Evolutionary conservation across 1,140 invertebrate genomes (phyloP), one percentile per base, ranked within the genome.

Genomic region (Coptotermes formosanus): DNA sequence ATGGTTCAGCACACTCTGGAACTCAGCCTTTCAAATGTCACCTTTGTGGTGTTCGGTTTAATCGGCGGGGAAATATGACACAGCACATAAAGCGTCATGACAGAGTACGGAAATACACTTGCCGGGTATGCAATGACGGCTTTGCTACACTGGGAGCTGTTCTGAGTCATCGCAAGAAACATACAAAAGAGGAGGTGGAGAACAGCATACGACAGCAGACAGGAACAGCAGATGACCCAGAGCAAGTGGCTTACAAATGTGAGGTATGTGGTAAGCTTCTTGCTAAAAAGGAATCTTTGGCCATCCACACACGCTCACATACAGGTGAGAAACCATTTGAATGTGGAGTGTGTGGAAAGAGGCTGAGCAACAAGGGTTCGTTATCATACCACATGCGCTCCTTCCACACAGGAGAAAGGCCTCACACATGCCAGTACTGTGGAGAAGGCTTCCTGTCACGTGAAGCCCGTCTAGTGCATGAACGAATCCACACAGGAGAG

Each of bases 401-500:
- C 6, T 86, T 92, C 59, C 93, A 94, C 89, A 92, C 92, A 23
- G 92, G 91, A 48, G 92, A 93, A 85, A 92, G 91, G 81, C 90
- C 92, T 8, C 91, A 92, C 85, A 89, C 91, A 59, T 94, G 93
- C 89, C 90, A 91, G 48, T 90, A 92, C 82, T 95, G 93, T 84
- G 92, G 91, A 23, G 91, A 92, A 86, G 90, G 91, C 6, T 94
- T 93, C 88, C 88, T 90, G 4, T 91, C 91, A 16, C 90, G 91
- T 81, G 91, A 93, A 75, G 89, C 92, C 25, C 88, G 93, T 82
- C 88, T 91, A 19, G 90, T 92, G 44, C 94, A 94, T 87, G 92
- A 93, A 88, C 91, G 90, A 59, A 90, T 90, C 25, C 93, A 94
- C 83, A 93, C 92, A 2, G 92, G 94, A 7, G 94, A 95, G 89